These are phyloP conservation scores for Pteronura brasiliensis DNA, from an alignment of 2,113 vertebrate species.

Conservation along the genomic window DNA sequence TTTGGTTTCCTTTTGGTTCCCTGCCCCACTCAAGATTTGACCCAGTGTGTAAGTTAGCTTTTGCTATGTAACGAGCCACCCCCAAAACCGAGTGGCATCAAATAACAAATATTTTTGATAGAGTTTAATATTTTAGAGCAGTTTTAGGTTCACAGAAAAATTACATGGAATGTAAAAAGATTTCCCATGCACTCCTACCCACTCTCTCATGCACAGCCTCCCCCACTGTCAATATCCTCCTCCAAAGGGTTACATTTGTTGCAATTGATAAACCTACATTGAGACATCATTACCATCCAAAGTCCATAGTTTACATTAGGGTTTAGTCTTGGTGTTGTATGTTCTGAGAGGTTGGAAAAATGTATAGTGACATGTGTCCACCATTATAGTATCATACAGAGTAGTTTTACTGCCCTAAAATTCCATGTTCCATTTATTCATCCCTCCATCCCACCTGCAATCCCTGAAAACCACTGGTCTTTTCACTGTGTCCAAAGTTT, in stretches of 20 bases:
- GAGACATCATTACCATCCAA: not conserved
- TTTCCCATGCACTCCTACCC: not conserved
- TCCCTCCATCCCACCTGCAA: not conserved
- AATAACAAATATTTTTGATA: not conserved
- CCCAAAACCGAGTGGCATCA: not conserved
- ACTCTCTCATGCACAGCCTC: not conserved
- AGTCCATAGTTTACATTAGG: not conserved
- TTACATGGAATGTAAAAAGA: not conserved
- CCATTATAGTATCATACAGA: not conserved
- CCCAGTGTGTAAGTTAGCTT: not conserved
- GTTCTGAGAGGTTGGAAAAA: not conserved
- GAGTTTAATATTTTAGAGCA: not conserved
- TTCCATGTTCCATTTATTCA: not conserved
- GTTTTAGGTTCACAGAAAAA: constrained; percentile 13
- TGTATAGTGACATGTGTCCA: not conserved
- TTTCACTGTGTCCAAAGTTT: not conserved
- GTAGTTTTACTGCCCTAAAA: not conserved
- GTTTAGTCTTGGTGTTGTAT: not conserved
- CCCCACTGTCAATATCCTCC: not conserved
- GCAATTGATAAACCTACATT: not conserved
- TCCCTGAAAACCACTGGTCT: not conserved
- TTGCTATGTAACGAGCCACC: not conserved
- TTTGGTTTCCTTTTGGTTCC: not conserved
- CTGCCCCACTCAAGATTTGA: not conserved
- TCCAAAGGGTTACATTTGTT: not conserved